These are phyloP conservation scores for Microcebus lehilahytsara DNA, from an alignment of 2,113 vertebrate genomes.

Conservation along the genomic window DNA sequence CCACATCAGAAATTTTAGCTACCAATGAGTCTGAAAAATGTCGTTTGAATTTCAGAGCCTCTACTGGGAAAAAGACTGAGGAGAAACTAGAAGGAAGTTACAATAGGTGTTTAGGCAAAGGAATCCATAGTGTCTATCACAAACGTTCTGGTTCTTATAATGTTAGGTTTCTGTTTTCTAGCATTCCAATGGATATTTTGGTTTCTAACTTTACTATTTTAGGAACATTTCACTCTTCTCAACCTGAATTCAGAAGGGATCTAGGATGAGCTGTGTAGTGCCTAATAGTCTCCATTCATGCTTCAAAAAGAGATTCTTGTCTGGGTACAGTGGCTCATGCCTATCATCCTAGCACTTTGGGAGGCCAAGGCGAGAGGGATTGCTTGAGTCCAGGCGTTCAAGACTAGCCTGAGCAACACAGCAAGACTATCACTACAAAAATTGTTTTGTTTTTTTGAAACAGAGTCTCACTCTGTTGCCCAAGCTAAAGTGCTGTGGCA, in stretches of 20 bases:
- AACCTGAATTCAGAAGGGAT: background rate
- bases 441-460: no score
- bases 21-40: background rate
- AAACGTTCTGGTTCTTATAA: background rate
- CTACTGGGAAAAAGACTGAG: background rate
- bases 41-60: background rate
- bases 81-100: background rate
- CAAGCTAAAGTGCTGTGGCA: no score
- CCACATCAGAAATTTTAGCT: background rate
- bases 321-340: no score
- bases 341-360: no score
- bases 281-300: background rate
- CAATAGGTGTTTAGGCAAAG: background rate
- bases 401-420: no score
- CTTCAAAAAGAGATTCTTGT: background rate
- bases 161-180: background rate
- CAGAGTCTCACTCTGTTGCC: no score
- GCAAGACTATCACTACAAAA: no score
- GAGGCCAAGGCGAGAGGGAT: no score
- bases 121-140: background rate
- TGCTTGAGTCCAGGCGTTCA: no score
- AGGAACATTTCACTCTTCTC: background rate
- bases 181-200: conserved; percentile 13
- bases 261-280: background rate
- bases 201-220: background rate